These are phyloP conservation scores for Chironomus striatipennis DNA, from an alignment of 1,140 invertebrate species.

Conservation along the genomic window DNA sequence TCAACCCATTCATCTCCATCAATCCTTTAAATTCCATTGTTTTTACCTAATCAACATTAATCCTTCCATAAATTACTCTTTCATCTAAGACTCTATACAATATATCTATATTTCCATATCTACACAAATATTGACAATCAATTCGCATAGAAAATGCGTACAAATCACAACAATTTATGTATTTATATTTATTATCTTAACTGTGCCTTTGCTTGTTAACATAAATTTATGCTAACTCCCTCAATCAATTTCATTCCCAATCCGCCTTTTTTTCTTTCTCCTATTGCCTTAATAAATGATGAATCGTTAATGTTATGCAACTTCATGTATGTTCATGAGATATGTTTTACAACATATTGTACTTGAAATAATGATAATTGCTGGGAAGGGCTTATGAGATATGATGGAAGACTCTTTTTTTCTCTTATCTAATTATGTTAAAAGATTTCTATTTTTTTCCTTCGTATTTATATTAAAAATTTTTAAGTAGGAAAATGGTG, in stretches of 20 bases:
- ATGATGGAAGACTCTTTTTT: neutral
- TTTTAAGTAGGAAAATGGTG: neutral
- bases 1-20: too few species aligned
- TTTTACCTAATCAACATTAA: too few species aligned
- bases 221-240: neutral
- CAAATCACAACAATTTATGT: slow-evolving; percentile 3
- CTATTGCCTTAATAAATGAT: neutral
- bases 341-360: neutral
- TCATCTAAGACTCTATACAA: too few species aligned
- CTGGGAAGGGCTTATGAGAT: neutral
- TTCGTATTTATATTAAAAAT: too few species aligned
- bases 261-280: neutral
- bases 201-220: neutral
- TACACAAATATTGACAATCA: neutral
- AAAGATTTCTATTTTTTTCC: too few species aligned
- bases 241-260: neutral
- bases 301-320: neutral
- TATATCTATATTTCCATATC: too few species aligned
- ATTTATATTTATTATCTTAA: slow-evolving; percentile 6
- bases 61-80: too few species aligned
- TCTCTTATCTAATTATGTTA: too few species aligned
- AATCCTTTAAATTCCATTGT: too few species aligned
- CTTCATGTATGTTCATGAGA: neutral
- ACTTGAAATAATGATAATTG: slow-evolving; percentile 19
- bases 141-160: neutral